A percentile compares a stretch with the other conserved stretches of the same genome.
Evolutionary conservation across 2,888 invertebrate genomes (phyloP).

Genomic region (Globia sparganii): DNA sequence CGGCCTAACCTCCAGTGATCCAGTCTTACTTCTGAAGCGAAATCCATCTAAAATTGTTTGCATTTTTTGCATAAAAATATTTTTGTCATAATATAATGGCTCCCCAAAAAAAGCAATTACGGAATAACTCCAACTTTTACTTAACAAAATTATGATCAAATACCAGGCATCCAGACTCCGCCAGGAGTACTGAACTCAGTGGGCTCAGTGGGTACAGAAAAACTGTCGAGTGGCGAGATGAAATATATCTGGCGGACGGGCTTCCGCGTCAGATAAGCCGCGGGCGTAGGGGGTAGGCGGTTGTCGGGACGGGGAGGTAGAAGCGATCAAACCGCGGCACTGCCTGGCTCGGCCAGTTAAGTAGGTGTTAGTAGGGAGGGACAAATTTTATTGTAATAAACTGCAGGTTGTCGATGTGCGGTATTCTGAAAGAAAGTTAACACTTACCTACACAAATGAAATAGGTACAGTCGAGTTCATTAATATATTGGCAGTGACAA

Average conservation of each 20-base stretch:
- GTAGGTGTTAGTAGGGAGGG: slow-evolving; percentile 79
- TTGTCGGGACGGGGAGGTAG: slow-evolving; percentile 65
- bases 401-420: slow-evolving; percentile 45
- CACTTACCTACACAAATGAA: neutral
- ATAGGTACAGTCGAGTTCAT: too few species aligned
- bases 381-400: neutral
- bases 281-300: slow-evolving; percentile 61
- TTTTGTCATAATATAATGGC: neutral
- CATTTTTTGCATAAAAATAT: slow-evolving; percentile 10
- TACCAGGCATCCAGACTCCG: slow-evolving; percentile 58
- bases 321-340: slow-evolving; percentile 74
- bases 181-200: slow-evolving; percentile 56
- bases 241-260: slow-evolving; percentile 80
- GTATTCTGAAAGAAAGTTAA: neutral
- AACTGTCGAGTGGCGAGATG: slow-evolving; percentile 78
- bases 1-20: neutral
- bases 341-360: slow-evolving; percentile 77
- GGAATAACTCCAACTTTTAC: slow-evolving; percentile 50
- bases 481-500: too few species aligned
- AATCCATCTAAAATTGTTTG: neutral
- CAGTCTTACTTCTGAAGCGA: neutral
- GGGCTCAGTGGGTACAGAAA: slow-evolving; percentile 68
- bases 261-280: slow-evolving; percentile 82
- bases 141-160: slow-evolving; percentile 61
- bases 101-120: slow-evolving; percentile 25